Percentiles rank a stretch among this genome's conserved stretches.
These are phyloP conservation scores for Papilio dardanus DNA, from an alignment of 1,140 invertebrate species.

Conservation along the genomic window DNA sequence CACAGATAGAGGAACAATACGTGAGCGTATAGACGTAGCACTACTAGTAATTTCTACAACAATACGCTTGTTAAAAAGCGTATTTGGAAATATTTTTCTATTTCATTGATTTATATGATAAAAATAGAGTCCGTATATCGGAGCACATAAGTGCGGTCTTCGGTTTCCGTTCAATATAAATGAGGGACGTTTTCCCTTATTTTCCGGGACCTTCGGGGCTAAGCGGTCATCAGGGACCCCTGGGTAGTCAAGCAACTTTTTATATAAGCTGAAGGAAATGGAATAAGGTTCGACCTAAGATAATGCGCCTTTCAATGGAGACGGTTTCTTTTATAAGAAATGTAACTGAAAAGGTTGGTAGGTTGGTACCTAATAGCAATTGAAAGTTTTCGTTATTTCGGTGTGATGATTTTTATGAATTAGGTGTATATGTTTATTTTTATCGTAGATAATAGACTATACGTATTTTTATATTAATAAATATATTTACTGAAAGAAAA, in stretches of 20 bases:
- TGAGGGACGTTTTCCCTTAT: conserved; percentile 66
- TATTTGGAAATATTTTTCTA: background rate
- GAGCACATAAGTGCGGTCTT: conserved; percentile 83
- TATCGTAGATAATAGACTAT: too few species aligned
- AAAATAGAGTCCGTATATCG: conserved; percentile 20
- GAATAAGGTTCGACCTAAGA: conserved; percentile 52
- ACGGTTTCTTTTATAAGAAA: conserved; percentile 39
- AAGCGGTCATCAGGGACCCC: conserved; percentile 66
- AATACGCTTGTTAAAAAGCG: background rate
- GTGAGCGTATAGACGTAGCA: too few species aligned
- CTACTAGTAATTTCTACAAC: background rate
- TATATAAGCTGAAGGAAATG: conserved; percentile 51
- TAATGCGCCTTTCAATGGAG: conserved; percentile 48
- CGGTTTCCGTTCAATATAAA: conserved; percentile 56
- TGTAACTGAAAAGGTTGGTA: background rate
- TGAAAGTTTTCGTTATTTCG: too few species aligned
- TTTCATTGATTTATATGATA: conserved; percentile 25
- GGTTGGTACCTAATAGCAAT: too few species aligned
- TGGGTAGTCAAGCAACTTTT: conserved; percentile 50
- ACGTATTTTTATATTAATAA: too few species aligned
- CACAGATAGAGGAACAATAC: too few species aligned
- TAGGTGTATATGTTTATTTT: too few species aligned
- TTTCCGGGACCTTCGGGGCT: conserved; percentile 54
- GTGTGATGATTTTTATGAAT: too few species aligned
- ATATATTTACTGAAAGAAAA: too few species aligned